Base-by-base conservation (phyloP, 2,797 vertebrate genomes). In the Vultur gryphus region DNA sequence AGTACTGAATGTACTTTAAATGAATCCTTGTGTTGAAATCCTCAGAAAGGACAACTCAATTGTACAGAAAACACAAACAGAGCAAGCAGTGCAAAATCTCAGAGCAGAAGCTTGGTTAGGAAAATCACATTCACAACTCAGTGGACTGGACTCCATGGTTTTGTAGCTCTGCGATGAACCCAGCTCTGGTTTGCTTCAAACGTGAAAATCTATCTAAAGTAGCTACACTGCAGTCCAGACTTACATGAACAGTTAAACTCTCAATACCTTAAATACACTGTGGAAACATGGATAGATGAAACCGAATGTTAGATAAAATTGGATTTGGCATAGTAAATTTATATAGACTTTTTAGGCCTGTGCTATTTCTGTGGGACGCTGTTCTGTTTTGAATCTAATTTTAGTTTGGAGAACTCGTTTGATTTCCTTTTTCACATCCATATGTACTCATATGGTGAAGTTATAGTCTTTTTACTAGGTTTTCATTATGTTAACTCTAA, bases 311-410 rank as follows among this genome's bases (percentile, higher is more conserved):
- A 96, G 94, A 92, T 96, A 93, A 97, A 93, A 97, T 89, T 93
- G 92, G 93, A 96, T 96, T 93, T 97, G 92, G 94, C 96, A 84
- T 70, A 94, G 88, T 95, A 95, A 95, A 95, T 97, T 94, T 95
- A 93, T 91, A 90, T 81, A 93, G 92, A 93, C 92, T 65, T 96
- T 88, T 86, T 86, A 92, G 89, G 90, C 87, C 88, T 91, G 72
- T 95, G 89, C 95, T 97, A 95, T 97, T 95, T 97, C 92, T 87
- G 94, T 94, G 92, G 89, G 93, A 89, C 13, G 49, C 90, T 92
- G 89, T 96, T 95, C 93, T 97, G 95, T 89, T 95, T 96, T 95
- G 93, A 91, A 88, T 96, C 95, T 96, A 97, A 97, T 97, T 97
- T 97, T 96, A 97, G 95, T 78, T 89, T 84, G 54, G 90, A 96